Evolutionary conservation across 2,888 invertebrate genomes (phyloP), one percentile per base, ranked within the genome.

Genomic region (Torymus auratus): DNA sequence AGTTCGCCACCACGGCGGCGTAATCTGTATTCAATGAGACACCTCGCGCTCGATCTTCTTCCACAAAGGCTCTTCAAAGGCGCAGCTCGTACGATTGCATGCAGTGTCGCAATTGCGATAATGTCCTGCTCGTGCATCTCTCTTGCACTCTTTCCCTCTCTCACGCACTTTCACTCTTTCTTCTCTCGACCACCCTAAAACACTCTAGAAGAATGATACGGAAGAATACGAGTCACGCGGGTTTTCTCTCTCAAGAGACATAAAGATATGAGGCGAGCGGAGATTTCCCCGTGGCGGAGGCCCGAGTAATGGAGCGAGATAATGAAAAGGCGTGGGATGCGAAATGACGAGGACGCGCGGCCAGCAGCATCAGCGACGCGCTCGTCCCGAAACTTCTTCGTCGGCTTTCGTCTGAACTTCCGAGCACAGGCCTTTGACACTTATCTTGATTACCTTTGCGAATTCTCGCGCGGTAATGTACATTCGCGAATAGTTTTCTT

Each of bases 361-460:
- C 5, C 15, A 75, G 60, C 11, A 5, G n/a, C 14, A 50, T 13
- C 12, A 14, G 64, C 12, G 41, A 65, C 17, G 65, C 20, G 52
- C 53, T 11, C 50, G n/a, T 1, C 55, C 52, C 53, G 50, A 73
- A 62, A 78, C 60, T 73, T 78, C 62, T n/a, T 60, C 60, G 17
- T 62, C 55, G 12, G 12, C 52, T 15, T 70, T 15, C 15, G 50
- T 15, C 17, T 68, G 58, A 74, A 53, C 23, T 64, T 23, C 64
- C 28, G 11, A n/a, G 7, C n/a, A 28, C 28, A 4, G 20, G 41
- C 15, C 50, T 78, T 71, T 60, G 61, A 69, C 76, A 69, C 76
- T 76, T 68, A 69, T 76, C 61, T 76, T 76, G 76, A 76, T 76
- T 69, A 76, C 76, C 69, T 53, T 74, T 74, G 65, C 74, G 67